Conservation (phyloP, 2,113 vertebrate genomes). For the Apteryx mantelli region DNA sequence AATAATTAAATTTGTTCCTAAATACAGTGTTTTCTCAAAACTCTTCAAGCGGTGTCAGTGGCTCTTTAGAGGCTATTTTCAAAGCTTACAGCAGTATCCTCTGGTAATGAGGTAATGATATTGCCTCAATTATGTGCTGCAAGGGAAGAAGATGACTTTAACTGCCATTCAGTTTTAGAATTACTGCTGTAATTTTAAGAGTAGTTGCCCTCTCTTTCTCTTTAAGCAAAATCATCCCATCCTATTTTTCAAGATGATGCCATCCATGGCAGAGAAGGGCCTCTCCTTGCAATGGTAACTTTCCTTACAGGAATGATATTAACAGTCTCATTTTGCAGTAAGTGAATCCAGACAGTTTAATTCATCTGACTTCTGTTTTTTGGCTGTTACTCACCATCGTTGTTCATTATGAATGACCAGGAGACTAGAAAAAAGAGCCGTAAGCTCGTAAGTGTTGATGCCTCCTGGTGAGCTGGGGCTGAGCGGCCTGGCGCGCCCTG, state of each 20-base stretch:
- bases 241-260: not conserved
- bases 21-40: conserved; percentile 25
- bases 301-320: not conserved
- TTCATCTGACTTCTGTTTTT: not conserved
- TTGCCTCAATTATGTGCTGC: conserved; percentile 15
- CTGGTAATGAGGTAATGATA: conserved; percentile 23
- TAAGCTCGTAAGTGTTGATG: not conserved
- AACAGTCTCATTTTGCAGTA: not conserved
- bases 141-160: not conserved
- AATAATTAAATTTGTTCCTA: conserved; percentile 16
- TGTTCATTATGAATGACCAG: not conserved
- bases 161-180: conserved; percentile 31
- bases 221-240: conserved; percentile 16
- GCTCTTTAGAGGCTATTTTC: conserved; percentile 21
- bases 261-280: not conserved
- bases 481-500: not conserved
- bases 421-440: not conserved
- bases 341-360: not conserved
- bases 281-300: not conserved
- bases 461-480: not conserved
- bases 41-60: not conserved
- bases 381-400: not conserved
- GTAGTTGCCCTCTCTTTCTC: not conserved
- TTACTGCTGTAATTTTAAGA: conserved; percentile 35
- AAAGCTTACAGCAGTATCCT: not conserved